Evolutionary conservation across 2,797 vertebrate genomes (phyloP).

Genomic region (Trachurus trachurus): DNA sequence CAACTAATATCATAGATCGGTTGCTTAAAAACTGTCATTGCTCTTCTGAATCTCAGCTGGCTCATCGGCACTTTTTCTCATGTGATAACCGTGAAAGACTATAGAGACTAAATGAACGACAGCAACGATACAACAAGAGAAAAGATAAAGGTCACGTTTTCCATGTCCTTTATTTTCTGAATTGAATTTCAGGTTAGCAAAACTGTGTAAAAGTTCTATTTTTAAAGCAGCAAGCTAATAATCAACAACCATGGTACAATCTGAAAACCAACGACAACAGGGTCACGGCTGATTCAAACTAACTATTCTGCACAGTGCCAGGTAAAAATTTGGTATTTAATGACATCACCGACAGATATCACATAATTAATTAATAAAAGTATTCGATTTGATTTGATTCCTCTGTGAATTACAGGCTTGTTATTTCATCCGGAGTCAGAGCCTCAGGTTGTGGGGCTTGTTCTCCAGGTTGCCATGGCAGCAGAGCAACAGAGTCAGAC

Average conservation of each 20-base stretch:
- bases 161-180: slow-evolving; percentile 63
- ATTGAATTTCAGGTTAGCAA: slow-evolving; percentile 63
- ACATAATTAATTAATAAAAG: slow-evolving; percentile 21
- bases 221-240: slow-evolving; percentile 60
- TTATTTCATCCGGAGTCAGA: slow-evolving; percentile 18
- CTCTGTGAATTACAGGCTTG: slow-evolving; percentile 29
- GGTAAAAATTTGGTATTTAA: slow-evolving; percentile 43
- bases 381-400: slow-evolving; percentile 7
- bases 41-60: no score
- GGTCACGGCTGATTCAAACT: slow-evolving; percentile 40
- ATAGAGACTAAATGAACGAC: no score
- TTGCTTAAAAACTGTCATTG: no score
- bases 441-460: slow-evolving; percentile 11
- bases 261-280: slow-evolving; percentile 35
- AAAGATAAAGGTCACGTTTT: slow-evolving; percentile 16
- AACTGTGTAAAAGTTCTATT: slow-evolving; percentile 64
- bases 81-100: no score
- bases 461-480: slow-evolving; percentile 6
- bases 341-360: slow-evolving; percentile 31
- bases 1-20: no score
- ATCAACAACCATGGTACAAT: slow-evolving; percentile 57
- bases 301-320: slow-evolving; percentile 46
- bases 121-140: neutral
- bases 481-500: neutral
- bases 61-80: no score